Base-by-base conservation (phyloP, 2,113 vertebrate genomes). In the Melanostigma gelatinosum region DNA sequence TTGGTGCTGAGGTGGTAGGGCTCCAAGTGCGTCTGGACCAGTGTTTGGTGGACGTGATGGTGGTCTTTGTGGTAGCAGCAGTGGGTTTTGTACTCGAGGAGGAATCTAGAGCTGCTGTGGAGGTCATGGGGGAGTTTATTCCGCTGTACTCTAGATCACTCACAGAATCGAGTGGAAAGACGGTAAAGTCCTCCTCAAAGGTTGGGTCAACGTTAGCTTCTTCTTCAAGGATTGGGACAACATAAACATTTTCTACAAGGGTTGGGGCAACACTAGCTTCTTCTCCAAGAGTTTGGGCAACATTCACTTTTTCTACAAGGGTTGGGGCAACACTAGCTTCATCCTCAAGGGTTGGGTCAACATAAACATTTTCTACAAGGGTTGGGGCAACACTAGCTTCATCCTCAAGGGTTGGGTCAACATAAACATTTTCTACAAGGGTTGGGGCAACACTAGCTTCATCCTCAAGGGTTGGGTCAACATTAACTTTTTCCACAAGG, bases 141-240 rank as follows among this genome's bases (percentile, higher is more conserved):
- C 73, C 84, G 54, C 85, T 93, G 73, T 84, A 86, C 32, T 94
- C 89, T 27, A 86, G 73, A 61, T 90, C 88, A 10, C 88, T 87
- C 27, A 83, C 57, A 55, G 89, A 89, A 69, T 84, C 67, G 1
- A 84, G 38, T 61, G 93, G 79, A 34, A 90, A 80, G 52, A 92
- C 38, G 1, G 71, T 83, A 11, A 88, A 72, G 38, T 88, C 85
- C 8, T 85, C 79, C 4, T 78, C 81, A 42, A 22, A 4, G 3
- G 67, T 40, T 38, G 32, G 27, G 15, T 27, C 4, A 64, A 63
- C 8, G 10, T 55, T 44, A 12, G 16, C 12, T 82, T 80, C 50
- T 15, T 71, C 48, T 52, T 85, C 72, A 15, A 24, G 24, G 24
- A 24, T 24, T 24, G 24, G 24, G 24, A 24, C 24, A 24, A 24